Evolutionary conservation across 2,113 vertebrate genomes (phyloP).

Genomic region (Rutilus rutilus): DNA sequence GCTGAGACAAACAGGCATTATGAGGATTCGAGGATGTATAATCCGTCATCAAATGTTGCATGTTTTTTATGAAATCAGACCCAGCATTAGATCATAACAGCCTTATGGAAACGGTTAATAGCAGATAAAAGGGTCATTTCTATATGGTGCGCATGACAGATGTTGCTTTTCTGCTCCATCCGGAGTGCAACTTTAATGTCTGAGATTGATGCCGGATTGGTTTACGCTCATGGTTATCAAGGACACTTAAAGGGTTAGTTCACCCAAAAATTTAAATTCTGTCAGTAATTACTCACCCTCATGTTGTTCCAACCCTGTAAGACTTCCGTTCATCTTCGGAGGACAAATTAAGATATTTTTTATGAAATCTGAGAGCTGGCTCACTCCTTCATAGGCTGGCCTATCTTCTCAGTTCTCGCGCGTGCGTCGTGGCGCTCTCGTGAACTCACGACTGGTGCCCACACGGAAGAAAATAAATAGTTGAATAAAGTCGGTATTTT

Average conservation of each 20-base stretch:
- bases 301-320: too few relatives aligned
- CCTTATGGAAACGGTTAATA: not conserved
- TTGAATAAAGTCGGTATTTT: too few relatives aligned
- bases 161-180: not conserved
- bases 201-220: not conserved
- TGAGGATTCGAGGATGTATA: not conserved
- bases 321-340: too few relatives aligned
- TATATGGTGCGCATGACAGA: not conserved
- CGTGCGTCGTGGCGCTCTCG: too few relatives aligned
- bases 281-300: too few relatives aligned
- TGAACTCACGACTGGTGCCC: too few relatives aligned
- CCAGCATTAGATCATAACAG: not conserved
- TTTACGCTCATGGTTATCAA: constrained; percentile 30
- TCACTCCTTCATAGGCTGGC: too few relatives aligned
- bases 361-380: too few relatives aligned
- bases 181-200: not conserved
- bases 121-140: not conserved
- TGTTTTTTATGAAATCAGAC: not conserved
- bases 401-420: too few relatives aligned
- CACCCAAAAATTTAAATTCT: too few relatives aligned
- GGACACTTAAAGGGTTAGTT: constrained; percentile 9
- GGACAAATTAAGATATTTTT: too few relatives aligned
- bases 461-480: too few relatives aligned
- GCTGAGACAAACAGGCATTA: not conserved
- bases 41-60: not conserved